These are phyloP conservation scores for Phoxinus dragarum DNA, from an alignment of 2,797 vertebrate species.

Conservation along the genomic window DNA sequence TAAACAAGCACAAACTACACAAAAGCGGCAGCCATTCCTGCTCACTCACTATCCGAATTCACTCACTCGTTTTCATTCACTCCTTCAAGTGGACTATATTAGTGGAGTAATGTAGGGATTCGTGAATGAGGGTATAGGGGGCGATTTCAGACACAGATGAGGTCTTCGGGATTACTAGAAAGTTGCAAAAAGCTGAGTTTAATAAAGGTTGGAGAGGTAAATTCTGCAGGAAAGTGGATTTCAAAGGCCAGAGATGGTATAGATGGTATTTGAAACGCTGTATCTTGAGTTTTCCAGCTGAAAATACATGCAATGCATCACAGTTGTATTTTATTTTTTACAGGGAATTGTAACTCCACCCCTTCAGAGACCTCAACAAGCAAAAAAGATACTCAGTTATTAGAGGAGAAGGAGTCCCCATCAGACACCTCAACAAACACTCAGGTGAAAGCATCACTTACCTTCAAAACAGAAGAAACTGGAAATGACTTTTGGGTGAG, in stretches of 20 bases:
- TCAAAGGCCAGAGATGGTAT: not conserved
- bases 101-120: not conserved
- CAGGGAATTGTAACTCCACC: slow-evolving; percentile 84
- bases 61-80: not conserved
- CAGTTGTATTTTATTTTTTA: not conserved
- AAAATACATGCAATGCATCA: not conserved
- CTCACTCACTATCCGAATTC: not conserved
- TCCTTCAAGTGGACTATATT: not conserved
- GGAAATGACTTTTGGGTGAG: not conserved
- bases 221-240: not conserved
- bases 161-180: not conserved
- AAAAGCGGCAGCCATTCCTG: not conserved
- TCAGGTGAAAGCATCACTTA: slow-evolving; percentile 82
- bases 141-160: not conserved
- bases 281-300: not conserved
- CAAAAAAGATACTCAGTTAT: slow-evolving; percentile 87
- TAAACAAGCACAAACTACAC: not conserved
- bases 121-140: not conserved
- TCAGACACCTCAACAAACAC: slow-evolving; percentile 86
- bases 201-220: not conserved
- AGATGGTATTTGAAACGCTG: not conserved
- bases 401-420: slow-evolving; percentile 83
- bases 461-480: slow-evolving; percentile 12
- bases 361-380: slow-evolving; percentile 83
- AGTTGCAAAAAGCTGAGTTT: not conserved